Conservation (phyloP, 2,113 vertebrate species). For the Dermatemys mawii region DNA sequence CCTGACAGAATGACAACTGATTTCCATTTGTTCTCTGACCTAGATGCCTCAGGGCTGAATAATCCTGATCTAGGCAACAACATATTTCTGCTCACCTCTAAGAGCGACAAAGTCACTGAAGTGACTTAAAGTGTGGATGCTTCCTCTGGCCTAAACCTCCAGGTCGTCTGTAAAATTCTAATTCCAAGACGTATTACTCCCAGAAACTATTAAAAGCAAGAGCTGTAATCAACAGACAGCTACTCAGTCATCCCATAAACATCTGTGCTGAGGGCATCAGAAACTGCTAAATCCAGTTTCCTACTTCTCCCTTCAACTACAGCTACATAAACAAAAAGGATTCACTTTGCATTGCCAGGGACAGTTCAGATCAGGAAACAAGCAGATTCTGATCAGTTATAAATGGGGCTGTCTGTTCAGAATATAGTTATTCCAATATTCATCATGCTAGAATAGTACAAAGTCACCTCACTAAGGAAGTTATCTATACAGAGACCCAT, state of each 20-base stretch:
- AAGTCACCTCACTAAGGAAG: constrained; percentile 32
- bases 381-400: background rate
- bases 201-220: background rate
- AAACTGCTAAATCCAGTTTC: background rate
- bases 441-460: constrained; percentile 4
- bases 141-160: background rate
- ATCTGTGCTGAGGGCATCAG: background rate
- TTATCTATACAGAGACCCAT: background rate
- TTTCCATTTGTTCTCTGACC: constrained; percentile 26
- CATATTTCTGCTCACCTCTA: background rate
- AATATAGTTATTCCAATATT: constrained; percentile 9
- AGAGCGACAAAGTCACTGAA: background rate
- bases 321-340: background rate
- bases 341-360: constrained; percentile 5
- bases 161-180: background rate
- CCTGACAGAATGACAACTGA: background rate
- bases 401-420: constrained; percentile 20
- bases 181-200: constrained; percentile 33
- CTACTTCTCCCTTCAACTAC: background rate
- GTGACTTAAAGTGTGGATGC: background rate
- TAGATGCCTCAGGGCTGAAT: background rate
- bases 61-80: constrained; percentile 34
- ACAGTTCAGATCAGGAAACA: constrained; percentile 17
- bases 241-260: background rate
- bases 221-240: background rate